Percentiles rank a stretch among this genome's conserved stretches.
These are phyloP conservation scores for Aldrovandia affinis DNA, from an alignment of 2,797 vertebrate species.

Conservation along the genomic window DNA sequence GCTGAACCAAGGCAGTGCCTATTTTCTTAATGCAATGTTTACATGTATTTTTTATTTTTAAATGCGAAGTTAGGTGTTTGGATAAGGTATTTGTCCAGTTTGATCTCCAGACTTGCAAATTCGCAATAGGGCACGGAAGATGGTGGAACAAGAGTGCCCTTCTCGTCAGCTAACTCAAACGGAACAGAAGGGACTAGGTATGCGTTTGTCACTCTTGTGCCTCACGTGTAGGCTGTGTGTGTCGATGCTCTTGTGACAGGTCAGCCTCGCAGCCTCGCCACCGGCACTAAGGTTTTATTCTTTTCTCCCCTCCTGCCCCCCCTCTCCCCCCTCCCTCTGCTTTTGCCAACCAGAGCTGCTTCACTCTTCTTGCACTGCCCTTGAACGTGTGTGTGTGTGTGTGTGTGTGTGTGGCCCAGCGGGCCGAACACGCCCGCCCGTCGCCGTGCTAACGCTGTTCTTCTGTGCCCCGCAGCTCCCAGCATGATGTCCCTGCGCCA, in stretches of 20 bases:
- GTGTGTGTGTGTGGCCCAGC: not conserved
- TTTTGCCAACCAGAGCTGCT: conserved; percentile 28
- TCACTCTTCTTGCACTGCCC: conserved; percentile 21
- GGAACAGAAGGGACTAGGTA: conserved; percentile 1
- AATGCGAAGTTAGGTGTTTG: not conserved
- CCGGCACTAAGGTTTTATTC: not conserved
- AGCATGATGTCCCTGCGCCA: conserved; percentile 91
- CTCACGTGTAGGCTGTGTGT: not conserved
- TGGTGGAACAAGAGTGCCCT: not conserved
- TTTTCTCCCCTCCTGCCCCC: not conserved
- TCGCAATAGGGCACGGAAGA: not conserved
- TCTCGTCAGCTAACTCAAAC: not conserved
- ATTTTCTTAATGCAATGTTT: not conserved
- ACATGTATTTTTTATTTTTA: no score
- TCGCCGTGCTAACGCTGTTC: conserved; percentile 45
- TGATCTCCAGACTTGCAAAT: not conserved
- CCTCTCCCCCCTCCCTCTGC: not conserved
- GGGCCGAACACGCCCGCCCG: not conserved
- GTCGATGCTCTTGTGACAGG: not conserved
- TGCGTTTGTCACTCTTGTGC: not conserved
- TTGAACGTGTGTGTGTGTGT: conserved; percentile 7
- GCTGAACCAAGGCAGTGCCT: not conserved
- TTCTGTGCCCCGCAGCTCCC: conserved; percentile 83
- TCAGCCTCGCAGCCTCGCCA: not conserved
- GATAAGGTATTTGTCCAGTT: conserved; percentile 1